phyloP scores from a whole-genome alignment of 1,140 invertebrate species.

The Drosophila auraria region DNA sequence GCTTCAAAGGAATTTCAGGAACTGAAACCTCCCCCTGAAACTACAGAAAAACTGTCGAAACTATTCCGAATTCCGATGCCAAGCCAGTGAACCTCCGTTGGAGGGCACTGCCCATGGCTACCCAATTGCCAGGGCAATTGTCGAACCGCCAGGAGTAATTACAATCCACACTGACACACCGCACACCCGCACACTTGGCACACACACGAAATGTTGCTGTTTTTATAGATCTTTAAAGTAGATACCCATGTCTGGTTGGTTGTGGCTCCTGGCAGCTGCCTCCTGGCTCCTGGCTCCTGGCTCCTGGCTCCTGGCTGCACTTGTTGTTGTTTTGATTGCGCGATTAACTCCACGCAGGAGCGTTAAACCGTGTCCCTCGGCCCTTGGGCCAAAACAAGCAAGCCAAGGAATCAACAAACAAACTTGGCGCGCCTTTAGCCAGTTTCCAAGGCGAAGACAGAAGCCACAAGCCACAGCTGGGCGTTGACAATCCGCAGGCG shows the following conservation, averaged over 20 bases:
- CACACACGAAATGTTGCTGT: conserved; percentile 7
- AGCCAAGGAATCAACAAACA: conserved; percentile 68
- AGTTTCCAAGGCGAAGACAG: conserved; percentile 75
- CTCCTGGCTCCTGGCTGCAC: conserved; percentile 6
- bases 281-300: conserved; percentile 5
- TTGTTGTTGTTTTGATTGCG: conserved; percentile 43
- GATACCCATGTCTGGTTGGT: conserved; percentile 47
- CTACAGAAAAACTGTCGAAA: not conserved
- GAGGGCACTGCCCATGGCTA: not conserved
- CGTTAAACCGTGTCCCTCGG: conserved; percentile 52
- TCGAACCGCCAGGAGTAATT: conserved; percentile 32
- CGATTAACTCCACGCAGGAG: conserved; percentile 48
- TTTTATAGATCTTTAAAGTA: conserved; percentile 45
- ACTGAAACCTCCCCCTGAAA: not conserved
- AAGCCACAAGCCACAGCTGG: too few relatives aligned
- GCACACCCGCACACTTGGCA: conserved; percentile 16
- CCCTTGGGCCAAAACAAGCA: conserved; percentile 39
- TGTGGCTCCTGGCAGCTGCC: conserved; percentile 1
- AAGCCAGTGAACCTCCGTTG: too few relatives aligned
- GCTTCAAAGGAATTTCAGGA: not conserved
- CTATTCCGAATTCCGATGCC: not conserved
- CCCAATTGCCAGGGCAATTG: conserved; percentile 25
- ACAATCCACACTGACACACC: conserved; percentile 19
- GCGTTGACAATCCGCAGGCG: conserved; percentile 59
- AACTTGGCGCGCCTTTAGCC: conserved; percentile 14